Conservation (phyloP, 1,140 invertebrate genomes). For the Eumaeus atala region DNA sequence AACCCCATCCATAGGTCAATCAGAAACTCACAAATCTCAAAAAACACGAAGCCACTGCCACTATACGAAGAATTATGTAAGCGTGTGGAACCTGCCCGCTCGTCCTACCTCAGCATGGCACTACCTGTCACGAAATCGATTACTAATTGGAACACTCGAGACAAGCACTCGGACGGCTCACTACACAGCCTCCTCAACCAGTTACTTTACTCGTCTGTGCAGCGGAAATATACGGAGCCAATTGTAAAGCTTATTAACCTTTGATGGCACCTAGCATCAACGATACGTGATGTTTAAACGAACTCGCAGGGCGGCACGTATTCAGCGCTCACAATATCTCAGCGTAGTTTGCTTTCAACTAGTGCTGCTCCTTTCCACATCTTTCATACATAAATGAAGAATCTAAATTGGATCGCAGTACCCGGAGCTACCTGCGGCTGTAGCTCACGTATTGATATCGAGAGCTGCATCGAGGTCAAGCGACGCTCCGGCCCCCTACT, state of each 20-base stretch:
- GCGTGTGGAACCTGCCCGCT: no score
- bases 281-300: conserved; percentile 9
- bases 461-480: conserved; percentile 14
- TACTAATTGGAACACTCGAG: no score
- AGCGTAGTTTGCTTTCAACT: conserved; percentile 14
- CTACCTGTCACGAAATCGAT: no score
- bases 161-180: no score
- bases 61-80: no score
- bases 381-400: conserved; percentile 19
- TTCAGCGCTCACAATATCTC: not conserved
- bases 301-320: not conserved
- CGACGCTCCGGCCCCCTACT: conserved; percentile 6
- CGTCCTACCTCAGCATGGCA: no score
- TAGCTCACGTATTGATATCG: conserved; percentile 9
- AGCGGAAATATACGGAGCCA: not conserved
- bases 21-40: no score
- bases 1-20: no score
- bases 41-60: no score
- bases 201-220: no score
- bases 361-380: conserved; percentile 14
- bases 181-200: no score
- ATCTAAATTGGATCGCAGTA: conserved; percentile 16
- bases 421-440: conserved; percentile 5
- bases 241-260: not conserved
- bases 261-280: not conserved